Evolutionary conservation across 53 echinoderm and acorn worm species (phyloP).

Genomic region (Apostichopus leukothele): DNA sequence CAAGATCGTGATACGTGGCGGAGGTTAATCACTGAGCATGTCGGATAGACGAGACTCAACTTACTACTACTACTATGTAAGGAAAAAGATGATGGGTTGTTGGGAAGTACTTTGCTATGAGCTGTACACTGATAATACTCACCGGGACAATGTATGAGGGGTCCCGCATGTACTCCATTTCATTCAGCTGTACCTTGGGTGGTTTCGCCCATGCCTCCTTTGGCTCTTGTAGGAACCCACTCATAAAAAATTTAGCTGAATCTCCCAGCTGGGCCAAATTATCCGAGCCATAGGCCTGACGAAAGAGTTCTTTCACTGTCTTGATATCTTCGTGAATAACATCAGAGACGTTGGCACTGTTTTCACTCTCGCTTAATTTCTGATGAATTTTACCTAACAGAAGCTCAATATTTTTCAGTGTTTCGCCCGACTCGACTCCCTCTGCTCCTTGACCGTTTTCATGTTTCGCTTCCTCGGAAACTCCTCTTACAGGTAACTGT

Average conservation of each 20-base stretch:
- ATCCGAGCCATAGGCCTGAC: constrained; percentile 29
- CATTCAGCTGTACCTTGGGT: constrained; percentile 40
- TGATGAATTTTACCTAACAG: constrained; percentile 27
- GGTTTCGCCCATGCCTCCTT: constrained; percentile 20
- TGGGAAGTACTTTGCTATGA: not conserved
- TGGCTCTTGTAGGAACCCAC: constrained; percentile 40
- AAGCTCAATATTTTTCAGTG: constrained; percentile 7
- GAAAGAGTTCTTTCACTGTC: constrained; percentile 32
- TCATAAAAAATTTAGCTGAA: constrained; percentile 27
- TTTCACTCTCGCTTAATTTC: not conserved
- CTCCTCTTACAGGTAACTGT: not conserved
- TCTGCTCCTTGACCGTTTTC: not conserved
- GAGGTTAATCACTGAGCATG: too few species aligned
- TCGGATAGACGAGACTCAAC: too few species aligned
- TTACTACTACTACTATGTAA: too few species aligned
- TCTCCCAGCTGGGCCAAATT: constrained; percentile 17
- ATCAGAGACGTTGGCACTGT: not conserved
- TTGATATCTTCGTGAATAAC: constrained; percentile 25
- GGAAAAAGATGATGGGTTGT: not conserved
- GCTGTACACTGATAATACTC: constrained; percentile 32
- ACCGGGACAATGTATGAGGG: constrained; percentile 26
- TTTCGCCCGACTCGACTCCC: not conserved
- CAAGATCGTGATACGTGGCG: too few species aligned
- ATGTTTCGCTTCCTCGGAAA: not conserved
- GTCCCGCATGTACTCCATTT: constrained; percentile 46